Conservation (phyloP, 2,888 invertebrate species). For the Malthinus flaveolus region DNA sequence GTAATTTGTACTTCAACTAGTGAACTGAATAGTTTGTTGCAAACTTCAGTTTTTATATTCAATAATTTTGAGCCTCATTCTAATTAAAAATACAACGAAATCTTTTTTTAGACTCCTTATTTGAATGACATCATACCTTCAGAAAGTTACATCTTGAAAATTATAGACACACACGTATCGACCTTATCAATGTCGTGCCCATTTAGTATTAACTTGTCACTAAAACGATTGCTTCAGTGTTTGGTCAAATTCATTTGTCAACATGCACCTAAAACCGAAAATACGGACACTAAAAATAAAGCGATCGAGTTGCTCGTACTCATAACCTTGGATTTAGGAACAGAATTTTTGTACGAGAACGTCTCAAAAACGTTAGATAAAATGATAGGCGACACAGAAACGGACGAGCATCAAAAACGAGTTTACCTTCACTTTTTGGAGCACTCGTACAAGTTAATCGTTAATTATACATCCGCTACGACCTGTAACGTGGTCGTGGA, state of each 20-base stretch:
- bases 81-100: too few species aligned
- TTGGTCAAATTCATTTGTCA: slow-evolving; percentile 68
- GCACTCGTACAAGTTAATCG: slow-evolving; percentile 69
- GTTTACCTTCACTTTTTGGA: slow-evolving; percentile 67
- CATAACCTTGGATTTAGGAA: slow-evolving; percentile 74
- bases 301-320: slow-evolving; percentile 73
- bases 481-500: slow-evolving; percentile 52
- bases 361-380: slow-evolving; percentile 65
- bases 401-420: slow-evolving; percentile 66
- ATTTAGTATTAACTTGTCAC: slow-evolving; percentile 64
- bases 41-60: too few species aligned
- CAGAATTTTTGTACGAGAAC: slow-evolving; percentile 72
- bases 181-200: slow-evolving; percentile 64
- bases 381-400: slow-evolving; percentile 64
- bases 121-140: slow-evolving; percentile 79
- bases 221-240: slow-evolving; percentile 67
- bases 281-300: slow-evolving; percentile 64
- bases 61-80: too few species aligned
- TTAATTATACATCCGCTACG: slow-evolving; percentile 58
- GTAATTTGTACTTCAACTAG: neutral
- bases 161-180: slow-evolving; percentile 69
- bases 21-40: neutral
- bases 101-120: slow-evolving; percentile 64
- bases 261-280: slow-evolving; percentile 65
- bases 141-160: slow-evolving; percentile 79